phyloP scores from a whole-genome alignment of 2,888 invertebrate genomes.

The Archaeoteleia sp. region DNA sequence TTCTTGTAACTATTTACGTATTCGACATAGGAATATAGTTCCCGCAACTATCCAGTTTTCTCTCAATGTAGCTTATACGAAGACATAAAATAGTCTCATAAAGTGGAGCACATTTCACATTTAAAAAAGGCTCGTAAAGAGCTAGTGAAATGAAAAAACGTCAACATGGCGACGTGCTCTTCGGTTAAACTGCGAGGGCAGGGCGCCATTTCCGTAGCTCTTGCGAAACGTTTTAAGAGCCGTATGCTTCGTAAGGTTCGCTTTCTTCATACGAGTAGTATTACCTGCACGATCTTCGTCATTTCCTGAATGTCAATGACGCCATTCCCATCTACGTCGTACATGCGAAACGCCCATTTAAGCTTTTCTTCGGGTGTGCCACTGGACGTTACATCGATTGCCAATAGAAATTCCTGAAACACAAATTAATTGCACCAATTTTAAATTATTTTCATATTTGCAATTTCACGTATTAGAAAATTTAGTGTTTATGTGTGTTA shows the following conservation, averaged over 20 bases:
- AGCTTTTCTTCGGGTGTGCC: conserved; percentile 98
- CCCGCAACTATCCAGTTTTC: too few relatives aligned
- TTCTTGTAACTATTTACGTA: too few relatives aligned
- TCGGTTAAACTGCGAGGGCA: not conserved
- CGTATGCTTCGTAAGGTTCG: not conserved
- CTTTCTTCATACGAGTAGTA: not conserved
- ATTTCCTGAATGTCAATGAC: conserved; percentile 99
- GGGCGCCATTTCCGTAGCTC: conserved; percentile 30
- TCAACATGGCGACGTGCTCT: not conserved
- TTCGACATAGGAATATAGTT: too few relatives aligned
- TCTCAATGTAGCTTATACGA: too few relatives aligned
- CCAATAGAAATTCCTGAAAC: conserved; percentile 95
- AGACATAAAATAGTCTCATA: conserved; percentile 24
- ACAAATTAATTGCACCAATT: conserved; percentile 62
- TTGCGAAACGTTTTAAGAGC: not conserved
- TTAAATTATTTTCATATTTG: too few relatives aligned
- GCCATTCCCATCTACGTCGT: conserved; percentile 98
- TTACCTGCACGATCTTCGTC: conserved; percentile 99
- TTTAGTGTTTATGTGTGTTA: too few relatives aligned
- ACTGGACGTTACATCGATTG: conserved; percentile 98
- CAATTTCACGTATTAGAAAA: too few relatives aligned
- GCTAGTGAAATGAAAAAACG: conserved; percentile 9
- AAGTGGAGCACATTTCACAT: conserved; percentile 9
- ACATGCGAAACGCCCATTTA: conserved; percentile 99
- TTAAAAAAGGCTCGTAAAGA: conserved; percentile 27